Percentiles rank a stretch among this genome's conserved stretches.
phyloP scores from a whole-genome alignment of 2,797 vertebrate genomes.

The Platyrinchus mystaceus region DNA sequence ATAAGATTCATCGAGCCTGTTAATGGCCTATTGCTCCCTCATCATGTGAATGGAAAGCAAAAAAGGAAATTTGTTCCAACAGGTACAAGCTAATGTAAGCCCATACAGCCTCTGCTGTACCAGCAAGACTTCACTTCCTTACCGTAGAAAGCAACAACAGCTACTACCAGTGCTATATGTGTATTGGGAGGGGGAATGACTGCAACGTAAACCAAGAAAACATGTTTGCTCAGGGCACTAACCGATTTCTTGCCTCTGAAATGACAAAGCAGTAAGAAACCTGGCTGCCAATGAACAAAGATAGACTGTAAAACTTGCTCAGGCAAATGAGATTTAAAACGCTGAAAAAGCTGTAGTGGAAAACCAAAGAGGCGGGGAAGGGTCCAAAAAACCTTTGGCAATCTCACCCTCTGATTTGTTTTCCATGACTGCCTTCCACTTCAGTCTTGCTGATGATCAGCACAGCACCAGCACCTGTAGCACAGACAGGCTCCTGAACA shows the following conservation, averaged over 20 bases:
- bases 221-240: background rate
- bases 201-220: background rate
- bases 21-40: conserved; percentile 1
- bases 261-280: background rate
- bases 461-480: background rate
- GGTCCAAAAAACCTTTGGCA: background rate
- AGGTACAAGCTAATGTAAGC: background rate
- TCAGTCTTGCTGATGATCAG: background rate
- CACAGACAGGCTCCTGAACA: rapidly evolving
- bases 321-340: background rate
- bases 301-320: background rate
- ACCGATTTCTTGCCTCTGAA: background rate
- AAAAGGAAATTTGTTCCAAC: background rate
- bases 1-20: background rate
- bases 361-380: background rate
- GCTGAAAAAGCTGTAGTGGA: background rate
- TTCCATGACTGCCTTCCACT: background rate
- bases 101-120: background rate
- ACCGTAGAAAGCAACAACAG: background rate
- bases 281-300: background rate
- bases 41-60: background rate
- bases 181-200: background rate
- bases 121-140: background rate
- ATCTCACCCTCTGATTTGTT: background rate
- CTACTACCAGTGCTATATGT: background rate